Conservation (phyloP, 2,797 vertebrate species). For the Morelia viridis region DNA sequence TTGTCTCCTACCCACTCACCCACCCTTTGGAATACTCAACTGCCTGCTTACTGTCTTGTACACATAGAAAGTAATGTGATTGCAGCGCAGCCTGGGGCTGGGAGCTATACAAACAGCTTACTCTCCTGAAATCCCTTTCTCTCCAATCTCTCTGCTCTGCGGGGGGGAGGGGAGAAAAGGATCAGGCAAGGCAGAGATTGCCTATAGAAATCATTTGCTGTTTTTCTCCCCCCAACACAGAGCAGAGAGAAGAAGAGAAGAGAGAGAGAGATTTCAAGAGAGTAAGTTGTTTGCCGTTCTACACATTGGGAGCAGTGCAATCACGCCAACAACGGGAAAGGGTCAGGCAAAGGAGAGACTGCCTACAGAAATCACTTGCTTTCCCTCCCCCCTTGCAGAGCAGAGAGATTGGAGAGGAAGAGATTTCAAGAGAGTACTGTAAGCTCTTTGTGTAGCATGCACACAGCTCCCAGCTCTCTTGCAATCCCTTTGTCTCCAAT, state of each 20-base stretch:
- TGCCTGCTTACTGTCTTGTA: no score
- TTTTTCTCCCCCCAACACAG: no score
- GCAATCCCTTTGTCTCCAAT: background rate
- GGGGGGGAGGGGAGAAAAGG: background rate
- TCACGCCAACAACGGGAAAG: no score
- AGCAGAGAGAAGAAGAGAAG: background rate
- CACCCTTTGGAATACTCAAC: no score
- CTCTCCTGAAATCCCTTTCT: background rate
- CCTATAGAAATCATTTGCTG: no score
- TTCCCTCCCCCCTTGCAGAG: background rate
- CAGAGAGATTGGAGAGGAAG: background rate
- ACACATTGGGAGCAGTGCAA: no score
- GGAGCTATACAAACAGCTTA: background rate
- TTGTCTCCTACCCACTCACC: no score
- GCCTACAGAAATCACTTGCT: background rate
- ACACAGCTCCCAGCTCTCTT: background rate
- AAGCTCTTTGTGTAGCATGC: background rate
- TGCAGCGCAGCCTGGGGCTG: no score
- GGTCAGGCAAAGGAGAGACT: background rate
- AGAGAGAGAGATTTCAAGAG: background rate
- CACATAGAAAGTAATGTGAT: no score
- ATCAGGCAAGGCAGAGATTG: background rate
- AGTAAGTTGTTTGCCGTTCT: no score
- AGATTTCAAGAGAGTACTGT: background rate
- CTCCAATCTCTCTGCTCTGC: background rate